Evolutionary conservation across 2,888 invertebrate genomes (phyloP).

Genomic region (Colletes collaris): DNA sequence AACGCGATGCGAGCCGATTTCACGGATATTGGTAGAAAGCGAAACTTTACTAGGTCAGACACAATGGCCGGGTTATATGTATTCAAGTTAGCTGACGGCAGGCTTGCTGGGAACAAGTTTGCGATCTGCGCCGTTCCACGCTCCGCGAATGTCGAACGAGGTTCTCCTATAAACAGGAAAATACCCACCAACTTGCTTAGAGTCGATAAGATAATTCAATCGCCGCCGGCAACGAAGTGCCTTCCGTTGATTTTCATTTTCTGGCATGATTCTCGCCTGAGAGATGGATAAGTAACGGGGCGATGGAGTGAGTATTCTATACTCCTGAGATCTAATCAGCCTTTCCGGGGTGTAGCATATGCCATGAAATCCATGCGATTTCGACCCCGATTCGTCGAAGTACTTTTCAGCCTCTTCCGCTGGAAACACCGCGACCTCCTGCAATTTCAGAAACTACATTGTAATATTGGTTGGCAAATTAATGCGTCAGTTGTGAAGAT

Average conservation of each 20-base stretch:
- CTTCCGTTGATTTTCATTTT: conserved; percentile 46
- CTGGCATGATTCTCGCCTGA: conserved; percentile 36
- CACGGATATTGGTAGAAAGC: conserved; percentile 62
- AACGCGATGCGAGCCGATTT: conserved; percentile 56
- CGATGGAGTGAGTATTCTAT: conserved; percentile 75
- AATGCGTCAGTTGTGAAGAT: no score
- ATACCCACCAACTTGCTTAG: conserved; percentile 57
- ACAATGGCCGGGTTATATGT: conserved; percentile 46
- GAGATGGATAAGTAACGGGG: conserved; percentile 62
- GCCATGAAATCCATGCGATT: conserved; percentile 39
- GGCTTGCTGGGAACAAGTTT: conserved; percentile 48
- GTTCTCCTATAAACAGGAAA: conserved; percentile 5
- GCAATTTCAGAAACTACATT: background rate
- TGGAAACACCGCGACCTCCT: conserved; percentile 26
- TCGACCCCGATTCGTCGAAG: conserved; percentile 11
- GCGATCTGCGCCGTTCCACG: conserved; percentile 44
- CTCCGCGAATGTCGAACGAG: conserved; percentile 27
- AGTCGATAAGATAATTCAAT: conserved; percentile 56
- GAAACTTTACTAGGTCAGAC: conserved; percentile 65
- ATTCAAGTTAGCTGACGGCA: conserved; percentile 56
- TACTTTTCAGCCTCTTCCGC: conserved; percentile 29
- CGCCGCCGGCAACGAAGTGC: conserved; percentile 44
- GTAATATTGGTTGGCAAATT: background rate
- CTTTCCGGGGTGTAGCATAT: conserved; percentile 78
- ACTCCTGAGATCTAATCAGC: conserved; percentile 75